phyloP scores from a whole-genome alignment of 2,113 vertebrate genomes.

The Heloderma charlesbogerti region DNA sequence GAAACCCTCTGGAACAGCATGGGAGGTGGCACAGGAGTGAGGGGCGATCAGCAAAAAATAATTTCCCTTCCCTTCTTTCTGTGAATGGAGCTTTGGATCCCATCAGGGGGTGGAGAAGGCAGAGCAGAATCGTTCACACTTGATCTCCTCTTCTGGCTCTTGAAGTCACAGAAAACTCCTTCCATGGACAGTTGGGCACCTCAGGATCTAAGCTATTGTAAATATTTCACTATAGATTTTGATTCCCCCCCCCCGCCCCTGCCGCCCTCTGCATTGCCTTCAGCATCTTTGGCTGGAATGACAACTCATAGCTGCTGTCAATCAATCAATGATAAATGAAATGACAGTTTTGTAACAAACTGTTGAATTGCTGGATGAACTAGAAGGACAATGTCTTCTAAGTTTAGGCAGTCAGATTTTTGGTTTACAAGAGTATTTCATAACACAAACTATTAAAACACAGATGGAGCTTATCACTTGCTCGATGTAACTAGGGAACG shows the following conservation, averaged over 20 bases:
- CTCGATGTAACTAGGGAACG: constrained; percentile 6
- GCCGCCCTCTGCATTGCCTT: not conserved
- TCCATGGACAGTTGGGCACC: not conserved
- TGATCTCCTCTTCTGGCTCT: not conserved
- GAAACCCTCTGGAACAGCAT: too few relatives aligned
- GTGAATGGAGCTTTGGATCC: too few relatives aligned
- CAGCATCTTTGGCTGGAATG: not conserved
- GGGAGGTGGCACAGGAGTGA: too few relatives aligned
- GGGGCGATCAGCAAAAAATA: too few relatives aligned
- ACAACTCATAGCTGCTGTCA: not conserved
- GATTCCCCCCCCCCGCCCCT: too few relatives aligned
- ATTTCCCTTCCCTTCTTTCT: too few relatives aligned
- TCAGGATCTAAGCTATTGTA: not conserved
- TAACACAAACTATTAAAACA: constrained; percentile 1
- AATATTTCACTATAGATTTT: not conserved
- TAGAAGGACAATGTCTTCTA: constrained; percentile 8
- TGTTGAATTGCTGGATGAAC: constrained; percentile 26
- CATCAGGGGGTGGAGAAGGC: too few relatives aligned
- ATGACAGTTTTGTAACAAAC: constrained; percentile 31
- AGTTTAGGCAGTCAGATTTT: not conserved
- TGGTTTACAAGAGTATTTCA: constrained; percentile 3
- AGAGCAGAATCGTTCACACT: too few relatives aligned
- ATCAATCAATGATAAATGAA: constrained; percentile 1
- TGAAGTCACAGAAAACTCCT: not conserved
- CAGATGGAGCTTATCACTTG: not conserved